These are phyloP conservation scores for Pagrus major DNA, from an alignment of 2,113 vertebrate species.

Conservation along the genomic window DNA sequence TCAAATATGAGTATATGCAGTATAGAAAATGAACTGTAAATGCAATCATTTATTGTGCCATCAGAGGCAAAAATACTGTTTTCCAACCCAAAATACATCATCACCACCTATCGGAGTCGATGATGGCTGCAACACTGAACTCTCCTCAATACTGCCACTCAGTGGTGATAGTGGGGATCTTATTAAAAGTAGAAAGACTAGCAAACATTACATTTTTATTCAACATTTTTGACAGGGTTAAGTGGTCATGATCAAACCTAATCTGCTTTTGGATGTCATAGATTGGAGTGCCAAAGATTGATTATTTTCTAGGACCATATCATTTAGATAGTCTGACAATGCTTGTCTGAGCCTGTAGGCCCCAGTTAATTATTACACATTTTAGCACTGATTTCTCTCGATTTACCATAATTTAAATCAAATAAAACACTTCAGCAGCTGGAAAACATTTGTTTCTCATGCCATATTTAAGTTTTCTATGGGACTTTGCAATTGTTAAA, in stretches of 20 bases:
- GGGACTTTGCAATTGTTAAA: background rate
- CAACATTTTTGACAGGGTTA: too few species aligned
- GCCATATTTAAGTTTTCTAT: background rate
- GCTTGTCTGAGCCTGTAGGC: background rate
- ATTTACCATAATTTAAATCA: background rate
- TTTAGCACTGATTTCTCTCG: background rate
- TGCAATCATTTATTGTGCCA: background rate
- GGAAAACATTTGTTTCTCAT: background rate
- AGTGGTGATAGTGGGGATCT: background rate
- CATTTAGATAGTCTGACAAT: background rate
- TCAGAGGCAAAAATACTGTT: background rate
- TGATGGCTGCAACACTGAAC: background rate
- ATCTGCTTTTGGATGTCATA: background rate
- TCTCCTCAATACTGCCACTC: constrained; percentile 17
- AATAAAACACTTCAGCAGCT: too few species aligned
- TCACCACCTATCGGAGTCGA: background rate
- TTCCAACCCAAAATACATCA: background rate
- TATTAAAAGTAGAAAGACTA: background rate
- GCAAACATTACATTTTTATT: too few species aligned
- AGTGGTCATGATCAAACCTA: background rate
- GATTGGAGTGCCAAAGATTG: background rate
- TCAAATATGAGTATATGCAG: too few species aligned
- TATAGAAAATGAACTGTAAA: background rate
- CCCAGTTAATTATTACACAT: background rate
- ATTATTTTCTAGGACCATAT: background rate